Percentiles rank a stretch among this genome's conserved stretches.
Conservation (phyloP, 1,140 invertebrate genomes). For the Metaphire vulgaris region DNA sequence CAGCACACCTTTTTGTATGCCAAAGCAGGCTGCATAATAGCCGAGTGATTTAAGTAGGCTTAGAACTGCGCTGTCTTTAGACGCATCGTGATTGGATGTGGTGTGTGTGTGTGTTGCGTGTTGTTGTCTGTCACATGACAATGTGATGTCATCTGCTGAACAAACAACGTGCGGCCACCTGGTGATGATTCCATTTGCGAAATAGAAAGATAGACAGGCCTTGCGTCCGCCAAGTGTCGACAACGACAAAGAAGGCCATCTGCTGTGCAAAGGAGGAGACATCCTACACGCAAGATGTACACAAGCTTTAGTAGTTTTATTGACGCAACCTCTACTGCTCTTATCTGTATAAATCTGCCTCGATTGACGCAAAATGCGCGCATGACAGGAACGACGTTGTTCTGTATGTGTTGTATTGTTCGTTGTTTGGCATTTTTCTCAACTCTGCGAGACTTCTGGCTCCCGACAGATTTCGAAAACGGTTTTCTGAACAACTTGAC, state of each 20-base stretch:
- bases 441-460: no score
- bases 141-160: background rate
- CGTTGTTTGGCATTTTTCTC: no score
- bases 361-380: no score
- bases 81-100: background rate
- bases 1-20: no score
- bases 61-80: background rate
- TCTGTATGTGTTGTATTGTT: no score
- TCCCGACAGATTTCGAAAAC: no score
- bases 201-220: background rate
- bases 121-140: conserved; percentile 1
- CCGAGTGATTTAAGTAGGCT: no score
- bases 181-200: background rate
- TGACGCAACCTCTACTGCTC: background rate
- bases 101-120: background rate
- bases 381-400: no score
- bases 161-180: background rate
- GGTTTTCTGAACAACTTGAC: no score
- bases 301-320: background rate
- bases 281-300: conserved; percentile 17
- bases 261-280: conserved; percentile 6
- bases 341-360: no score
- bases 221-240: conserved; percentile 11
- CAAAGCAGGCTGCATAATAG: no score
- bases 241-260: conserved; percentile 16